These are phyloP conservation scores for Cydia strobilella DNA, from an alignment of 1,140 invertebrate genomes.

Conservation along the genomic window DNA sequence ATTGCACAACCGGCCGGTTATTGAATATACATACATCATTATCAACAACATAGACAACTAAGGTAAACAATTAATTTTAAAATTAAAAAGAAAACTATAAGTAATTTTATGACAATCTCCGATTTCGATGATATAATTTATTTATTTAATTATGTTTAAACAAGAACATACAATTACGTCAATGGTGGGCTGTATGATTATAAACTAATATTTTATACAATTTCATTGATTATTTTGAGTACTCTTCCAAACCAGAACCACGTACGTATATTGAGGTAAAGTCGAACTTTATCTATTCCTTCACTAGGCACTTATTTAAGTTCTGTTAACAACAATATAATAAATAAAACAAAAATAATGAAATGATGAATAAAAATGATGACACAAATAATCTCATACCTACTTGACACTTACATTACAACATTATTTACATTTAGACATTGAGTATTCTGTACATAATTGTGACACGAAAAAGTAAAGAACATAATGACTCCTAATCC, in stretches of 20 bases:
- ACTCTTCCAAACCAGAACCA: neutral
- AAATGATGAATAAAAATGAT: slow-evolving; percentile 9
- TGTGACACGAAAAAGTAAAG: neutral
- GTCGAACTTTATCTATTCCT: neutral
- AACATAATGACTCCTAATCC: neutral
- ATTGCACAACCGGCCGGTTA: slow-evolving; percentile 76
- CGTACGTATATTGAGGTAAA: slow-evolving; percentile 13
- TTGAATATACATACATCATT: slow-evolving; percentile 58
- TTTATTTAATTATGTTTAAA: slow-evolving; percentile 19
- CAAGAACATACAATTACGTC: slow-evolving; percentile 1
- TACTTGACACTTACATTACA: slow-evolving; percentile 39
- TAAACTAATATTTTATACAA: slow-evolving; percentile 20
- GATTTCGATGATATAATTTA: neutral
- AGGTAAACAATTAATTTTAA: neutral
- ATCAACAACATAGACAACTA: slow-evolving; percentile 24
- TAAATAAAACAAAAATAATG: neutral
- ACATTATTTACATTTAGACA: slow-evolving; percentile 51
- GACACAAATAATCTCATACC: slow-evolving; percentile 35
- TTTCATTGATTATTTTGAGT: neutral
- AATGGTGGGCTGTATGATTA: slow-evolving; percentile 32
- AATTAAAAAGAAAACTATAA: neutral
- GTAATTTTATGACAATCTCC: neutral
- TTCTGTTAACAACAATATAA: neutral
- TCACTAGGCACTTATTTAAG: neutral
- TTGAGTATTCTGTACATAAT: slow-evolving; percentile 22